Percentiles rank a stretch among this genome's conserved stretches.
Evolutionary conservation across 1,140 invertebrate genomes (phyloP).

Genomic region (Diprion similis): DNA sequence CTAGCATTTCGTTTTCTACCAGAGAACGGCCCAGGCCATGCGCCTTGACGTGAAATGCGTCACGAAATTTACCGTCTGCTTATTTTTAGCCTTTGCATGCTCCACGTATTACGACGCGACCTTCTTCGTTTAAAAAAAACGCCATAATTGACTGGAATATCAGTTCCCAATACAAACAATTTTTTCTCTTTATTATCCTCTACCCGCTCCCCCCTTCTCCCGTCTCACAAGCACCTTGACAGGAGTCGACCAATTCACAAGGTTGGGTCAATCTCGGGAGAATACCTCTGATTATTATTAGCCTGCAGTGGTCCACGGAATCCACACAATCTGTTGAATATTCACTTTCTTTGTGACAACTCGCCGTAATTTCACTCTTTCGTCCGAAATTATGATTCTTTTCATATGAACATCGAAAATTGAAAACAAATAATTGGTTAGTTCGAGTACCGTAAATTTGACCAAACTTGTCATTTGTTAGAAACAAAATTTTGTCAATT

Average conservation of each 20-base stretch:
- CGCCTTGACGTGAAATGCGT: conserved; percentile 9
- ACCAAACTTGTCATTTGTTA: too few relatives aligned
- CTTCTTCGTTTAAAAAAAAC: neutral
- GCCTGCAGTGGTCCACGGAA: neutral
- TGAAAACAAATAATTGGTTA: too few relatives aligned
- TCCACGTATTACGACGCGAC: conserved; percentile 3
- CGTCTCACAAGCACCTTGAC: neutral
- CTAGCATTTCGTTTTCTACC: conserved; percentile 33
- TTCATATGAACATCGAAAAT: neutral
- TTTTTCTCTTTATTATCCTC: conserved; percentile 30
- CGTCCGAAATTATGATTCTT: neutral
- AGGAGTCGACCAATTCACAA: conserved; percentile 23
- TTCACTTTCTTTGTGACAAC: conserved; percentile 6
- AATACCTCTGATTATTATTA: neutral
- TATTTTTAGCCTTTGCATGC: conserved; percentile 51
- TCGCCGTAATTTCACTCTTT: neutral
- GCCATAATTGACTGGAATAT: neutral
- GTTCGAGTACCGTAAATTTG: too few relatives aligned
- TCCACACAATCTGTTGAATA: neutral
- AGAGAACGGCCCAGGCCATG: neutral
- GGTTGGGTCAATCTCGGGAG: conserved; percentile 17
- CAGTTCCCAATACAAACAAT: conserved; percentile 18
- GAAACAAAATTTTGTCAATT: too few relatives aligned
- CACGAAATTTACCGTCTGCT: conserved; percentile 42
- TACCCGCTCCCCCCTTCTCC: neutral